Conservation (phyloP, 2,888 invertebrate species). For the Pomacea canaliculata region DNA sequence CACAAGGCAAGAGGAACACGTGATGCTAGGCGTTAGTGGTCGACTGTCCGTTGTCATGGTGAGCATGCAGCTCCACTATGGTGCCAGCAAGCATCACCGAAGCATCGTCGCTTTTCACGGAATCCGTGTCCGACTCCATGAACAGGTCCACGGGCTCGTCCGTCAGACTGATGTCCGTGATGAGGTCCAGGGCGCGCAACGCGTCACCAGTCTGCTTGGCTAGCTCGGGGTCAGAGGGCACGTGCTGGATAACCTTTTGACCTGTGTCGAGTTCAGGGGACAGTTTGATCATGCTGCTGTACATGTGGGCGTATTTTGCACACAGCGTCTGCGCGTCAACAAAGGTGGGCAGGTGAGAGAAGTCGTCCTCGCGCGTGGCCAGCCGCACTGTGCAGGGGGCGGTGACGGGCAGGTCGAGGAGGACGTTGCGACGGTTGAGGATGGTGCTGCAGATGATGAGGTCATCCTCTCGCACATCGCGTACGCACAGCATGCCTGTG, state of each 20-base stretch:
- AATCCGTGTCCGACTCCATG: slow-evolving; percentile 48
- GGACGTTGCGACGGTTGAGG: slow-evolving; percentile 55
- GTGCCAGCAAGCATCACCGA: slow-evolving; percentile 39
- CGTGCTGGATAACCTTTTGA: slow-evolving; percentile 52
- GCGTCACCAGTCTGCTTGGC: slow-evolving; percentile 40
- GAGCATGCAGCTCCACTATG: slow-evolving; percentile 41
- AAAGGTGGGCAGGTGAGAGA: slow-evolving; percentile 42
- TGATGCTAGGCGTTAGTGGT: no score
- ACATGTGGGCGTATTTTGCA: slow-evolving; percentile 50
- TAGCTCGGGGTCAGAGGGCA: slow-evolving; percentile 47
- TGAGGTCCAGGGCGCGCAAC: slow-evolving; percentile 52
- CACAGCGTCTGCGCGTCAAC: slow-evolving; percentile 51
- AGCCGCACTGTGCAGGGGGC: slow-evolving; percentile 34
- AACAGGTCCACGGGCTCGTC: slow-evolving; percentile 48
- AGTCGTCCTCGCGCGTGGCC: slow-evolving; percentile 41
- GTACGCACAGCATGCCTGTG: slow-evolving; percentile 51
- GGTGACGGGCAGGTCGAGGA: slow-evolving; percentile 53
- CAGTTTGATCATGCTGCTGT: slow-evolving; percentile 53
- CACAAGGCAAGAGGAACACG: no score
- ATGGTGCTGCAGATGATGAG: slow-evolving; percentile 53
- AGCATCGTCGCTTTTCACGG: slow-evolving; percentile 41
- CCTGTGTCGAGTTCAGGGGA: slow-evolving; percentile 54
- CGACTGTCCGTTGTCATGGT: no score
- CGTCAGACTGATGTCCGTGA: slow-evolving; percentile 55
- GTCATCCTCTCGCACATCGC: slow-evolving; percentile 38